Percentiles rank a stretch among this genome's conserved stretches.
Conservation (phyloP, 2,797 vertebrate species). For the Pipistrellus pipistrellus region DNA sequence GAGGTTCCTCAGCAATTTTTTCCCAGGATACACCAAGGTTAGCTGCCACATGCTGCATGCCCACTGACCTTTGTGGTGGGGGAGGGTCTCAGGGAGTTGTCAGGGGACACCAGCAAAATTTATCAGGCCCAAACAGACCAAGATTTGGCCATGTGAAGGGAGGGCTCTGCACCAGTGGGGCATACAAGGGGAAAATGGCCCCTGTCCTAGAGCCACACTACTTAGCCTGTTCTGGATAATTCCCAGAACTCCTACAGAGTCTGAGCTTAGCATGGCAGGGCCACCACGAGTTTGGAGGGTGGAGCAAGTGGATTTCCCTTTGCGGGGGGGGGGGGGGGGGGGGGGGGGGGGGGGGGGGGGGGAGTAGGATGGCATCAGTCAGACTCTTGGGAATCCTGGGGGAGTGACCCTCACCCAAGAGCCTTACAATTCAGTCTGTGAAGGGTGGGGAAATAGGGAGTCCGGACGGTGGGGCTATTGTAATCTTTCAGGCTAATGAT, state of each 20-base stretch:
- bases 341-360: too few species aligned
- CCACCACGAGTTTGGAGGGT: not conserved
- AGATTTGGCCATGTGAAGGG: not conserved
- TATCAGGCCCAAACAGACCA: not conserved
- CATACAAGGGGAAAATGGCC: not conserved
- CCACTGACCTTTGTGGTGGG: not conserved
- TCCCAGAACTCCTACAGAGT: not conserved
- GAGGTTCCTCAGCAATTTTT: not conserved
- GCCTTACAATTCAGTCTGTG: not conserved
- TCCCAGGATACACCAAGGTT: not conserved
- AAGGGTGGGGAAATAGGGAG: not conserved
- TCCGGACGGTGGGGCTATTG: not conserved
- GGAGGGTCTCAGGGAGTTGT: not conserved
- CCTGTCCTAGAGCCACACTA: not conserved
- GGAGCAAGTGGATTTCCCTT: not conserved
- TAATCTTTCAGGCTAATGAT: not conserved
- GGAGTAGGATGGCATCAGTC: not conserved
- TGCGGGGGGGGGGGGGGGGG: too few species aligned
- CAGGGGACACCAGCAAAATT: not conserved
- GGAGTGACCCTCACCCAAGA: not conserved
- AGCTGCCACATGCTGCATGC: not conserved
- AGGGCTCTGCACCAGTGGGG: not conserved
- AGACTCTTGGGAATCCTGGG: not conserved
- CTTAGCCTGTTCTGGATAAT: not conserved
- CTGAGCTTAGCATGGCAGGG: not conserved